Conservation (phyloP, 30 jellyfish, hydroid and myxozoan genomes). For the Aurelia aurita complex sp. Pacific region DNA sequence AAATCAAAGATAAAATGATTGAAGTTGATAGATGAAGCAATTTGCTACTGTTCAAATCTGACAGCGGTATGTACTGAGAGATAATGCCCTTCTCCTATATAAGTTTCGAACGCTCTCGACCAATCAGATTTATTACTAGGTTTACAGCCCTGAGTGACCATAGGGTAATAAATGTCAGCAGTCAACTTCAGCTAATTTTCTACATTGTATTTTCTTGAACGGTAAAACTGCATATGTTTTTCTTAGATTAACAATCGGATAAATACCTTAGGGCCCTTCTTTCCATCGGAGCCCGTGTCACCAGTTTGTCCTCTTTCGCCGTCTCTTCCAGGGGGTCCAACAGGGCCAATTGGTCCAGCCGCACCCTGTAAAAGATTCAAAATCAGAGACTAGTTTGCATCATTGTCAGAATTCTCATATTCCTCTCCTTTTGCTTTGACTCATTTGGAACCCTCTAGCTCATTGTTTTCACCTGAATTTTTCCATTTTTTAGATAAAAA, state of each 20-base stretch:
- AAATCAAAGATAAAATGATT: no score
- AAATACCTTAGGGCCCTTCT: constrained; percentile 29
- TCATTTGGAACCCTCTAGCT: not conserved
- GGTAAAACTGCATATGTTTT: not conserved
- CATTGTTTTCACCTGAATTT: not conserved
- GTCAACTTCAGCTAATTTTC: not conserved
- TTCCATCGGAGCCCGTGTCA: constrained; percentile 63
- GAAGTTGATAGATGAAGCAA: no score
- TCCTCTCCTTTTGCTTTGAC: not conserved
- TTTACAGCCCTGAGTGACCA: no score
- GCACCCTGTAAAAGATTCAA: constrained; percentile 48
- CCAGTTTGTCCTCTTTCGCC: constrained; percentile 88
- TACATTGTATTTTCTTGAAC: not conserved
- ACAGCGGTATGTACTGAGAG: no score
- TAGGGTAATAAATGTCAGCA: no score
- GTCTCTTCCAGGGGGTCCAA: constrained; percentile 79
- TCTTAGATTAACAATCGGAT: not conserved
- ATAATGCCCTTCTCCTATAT: no score
- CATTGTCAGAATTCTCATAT: not conserved
- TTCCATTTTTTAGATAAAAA: no score
- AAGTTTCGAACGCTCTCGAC: no score
- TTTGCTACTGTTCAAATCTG: no score
- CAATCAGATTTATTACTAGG: no score
- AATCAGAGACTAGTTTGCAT: not conserved
- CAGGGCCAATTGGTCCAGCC: constrained; percentile 83